Evolutionary conservation across 2,113 vertebrate genomes (phyloP).

Genomic region (Spheniscus mendiculus): DNA sequence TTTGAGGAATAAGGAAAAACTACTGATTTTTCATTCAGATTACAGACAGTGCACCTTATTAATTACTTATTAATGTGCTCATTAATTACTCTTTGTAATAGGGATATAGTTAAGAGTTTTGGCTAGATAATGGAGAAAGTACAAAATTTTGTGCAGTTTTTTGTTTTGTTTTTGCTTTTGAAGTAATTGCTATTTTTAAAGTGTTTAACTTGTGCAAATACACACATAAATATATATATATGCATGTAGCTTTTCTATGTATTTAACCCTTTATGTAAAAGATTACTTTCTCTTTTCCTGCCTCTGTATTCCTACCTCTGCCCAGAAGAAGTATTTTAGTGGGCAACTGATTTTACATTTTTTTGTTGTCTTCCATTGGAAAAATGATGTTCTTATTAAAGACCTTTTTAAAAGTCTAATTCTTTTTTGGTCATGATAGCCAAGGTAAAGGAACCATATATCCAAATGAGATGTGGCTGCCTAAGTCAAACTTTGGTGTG

Average conservation of each 20-base stretch:
- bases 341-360: neutral
- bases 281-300: neutral
- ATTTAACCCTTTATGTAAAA: neutral
- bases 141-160: neutral
- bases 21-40: neutral
- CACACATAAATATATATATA: neutral
- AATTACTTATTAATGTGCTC: neutral
- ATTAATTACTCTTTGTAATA: neutral
- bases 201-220: neutral
- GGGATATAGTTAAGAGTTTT: neutral
- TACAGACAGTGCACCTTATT: neutral
- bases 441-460: neutral
- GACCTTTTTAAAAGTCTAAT: neutral
- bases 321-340: neutral
- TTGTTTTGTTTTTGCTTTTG: neutral
- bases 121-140: neutral
- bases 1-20: neutral
- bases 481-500: neutral
- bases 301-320: neutral
- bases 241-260: neutral
- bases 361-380: neutral
- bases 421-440: neutral
- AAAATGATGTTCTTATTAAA: neutral
- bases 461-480: neutral
- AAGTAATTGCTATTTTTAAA: neutral